Conservation (phyloP, 92 coral and sea anemone genomes). For the Umimayanthus kanabou region DNA sequence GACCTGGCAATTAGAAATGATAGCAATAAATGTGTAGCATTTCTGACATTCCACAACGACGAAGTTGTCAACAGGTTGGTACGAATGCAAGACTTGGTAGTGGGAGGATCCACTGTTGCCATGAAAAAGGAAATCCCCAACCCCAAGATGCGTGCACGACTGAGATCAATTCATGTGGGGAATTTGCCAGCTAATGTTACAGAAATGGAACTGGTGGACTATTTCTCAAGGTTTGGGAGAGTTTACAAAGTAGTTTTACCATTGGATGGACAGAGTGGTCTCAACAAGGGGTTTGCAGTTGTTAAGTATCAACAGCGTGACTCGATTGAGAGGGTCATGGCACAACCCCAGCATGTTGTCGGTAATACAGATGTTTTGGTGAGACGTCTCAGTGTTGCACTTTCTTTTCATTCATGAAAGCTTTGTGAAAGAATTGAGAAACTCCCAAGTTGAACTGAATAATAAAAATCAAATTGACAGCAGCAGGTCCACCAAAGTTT, state of each 20-base stretch:
- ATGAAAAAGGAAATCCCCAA: conserved; percentile 32
- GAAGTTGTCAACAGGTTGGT: conserved; percentile 31
- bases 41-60: conserved; percentile 42
- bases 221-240: conserved; percentile 22
- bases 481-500: background rate
- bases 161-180: conserved; percentile 29
- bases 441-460: background rate
- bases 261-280: background rate
- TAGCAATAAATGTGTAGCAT: conserved; percentile 41
- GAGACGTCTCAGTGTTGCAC: conserved; percentile 20
- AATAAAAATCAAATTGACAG: background rate
- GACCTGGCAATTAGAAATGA: conserved; percentile 45
- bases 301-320: conserved; percentile 27
- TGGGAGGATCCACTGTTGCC: conserved; percentile 19
- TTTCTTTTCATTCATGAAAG: background rate
- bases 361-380: conserved; percentile 1
- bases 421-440: background rate
- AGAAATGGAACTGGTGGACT: conserved; percentile 14
- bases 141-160: conserved; percentile 18
- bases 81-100: conserved; percentile 15
- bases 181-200: background rate
- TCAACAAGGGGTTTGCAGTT: conserved; percentile 36
- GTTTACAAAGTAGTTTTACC: conserved; percentile 39
- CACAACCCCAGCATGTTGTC: conserved; percentile 12
- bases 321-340: conserved; percentile 17